Percentiles rank a stretch among this genome's conserved stretches.
Evolutionary conservation across 2,888 invertebrate species (phyloP).

Genomic region (Plutella xylostella): DNA sequence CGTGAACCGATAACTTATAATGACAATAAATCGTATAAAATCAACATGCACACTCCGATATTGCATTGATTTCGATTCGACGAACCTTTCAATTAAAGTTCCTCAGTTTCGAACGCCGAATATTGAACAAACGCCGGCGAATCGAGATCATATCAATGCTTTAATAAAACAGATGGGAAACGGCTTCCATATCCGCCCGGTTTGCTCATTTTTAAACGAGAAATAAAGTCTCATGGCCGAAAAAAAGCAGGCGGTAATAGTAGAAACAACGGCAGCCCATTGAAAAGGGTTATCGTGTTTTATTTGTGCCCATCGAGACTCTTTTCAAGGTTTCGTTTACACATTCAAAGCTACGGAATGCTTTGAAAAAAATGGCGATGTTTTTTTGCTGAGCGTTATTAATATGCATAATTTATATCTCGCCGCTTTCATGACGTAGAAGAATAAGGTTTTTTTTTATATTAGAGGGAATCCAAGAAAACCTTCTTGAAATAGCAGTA

Average conservation of each 20-base stretch:
- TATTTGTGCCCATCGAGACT: conserved; percentile 39
- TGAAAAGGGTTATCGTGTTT: conserved; percentile 57
- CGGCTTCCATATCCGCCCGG: conserved; percentile 51
- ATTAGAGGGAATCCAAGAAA: too few species aligned
- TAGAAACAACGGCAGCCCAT: conserved; percentile 56
- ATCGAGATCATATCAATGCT: conserved; percentile 60
- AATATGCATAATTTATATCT: not conserved
- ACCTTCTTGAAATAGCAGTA: too few species aligned
- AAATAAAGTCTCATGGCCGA: conserved; percentile 44
- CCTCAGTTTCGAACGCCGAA: conserved; percentile 9
- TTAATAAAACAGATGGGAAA: conserved; percentile 64
- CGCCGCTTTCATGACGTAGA: too few species aligned
- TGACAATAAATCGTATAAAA: conserved; percentile 52
- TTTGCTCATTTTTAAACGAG: conserved; percentile 45
- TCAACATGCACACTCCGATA: conserved; percentile 45
- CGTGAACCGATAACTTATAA: conserved; percentile 45
- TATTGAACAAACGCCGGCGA: conserved; percentile 31
- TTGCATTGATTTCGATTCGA: conserved; percentile 32
- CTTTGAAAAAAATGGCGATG: not conserved
- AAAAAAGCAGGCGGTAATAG: conserved; percentile 57
- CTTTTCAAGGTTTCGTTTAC: conserved; percentile 1
- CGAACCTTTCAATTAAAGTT: conserved; percentile 49
- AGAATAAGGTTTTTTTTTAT: too few species aligned
- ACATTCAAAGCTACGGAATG: conserved; percentile 1
- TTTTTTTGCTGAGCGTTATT: not conserved